Base-by-base conservation (phyloP, 1,140 invertebrate genomes). In the Melipona quadrifasciata region DNA sequence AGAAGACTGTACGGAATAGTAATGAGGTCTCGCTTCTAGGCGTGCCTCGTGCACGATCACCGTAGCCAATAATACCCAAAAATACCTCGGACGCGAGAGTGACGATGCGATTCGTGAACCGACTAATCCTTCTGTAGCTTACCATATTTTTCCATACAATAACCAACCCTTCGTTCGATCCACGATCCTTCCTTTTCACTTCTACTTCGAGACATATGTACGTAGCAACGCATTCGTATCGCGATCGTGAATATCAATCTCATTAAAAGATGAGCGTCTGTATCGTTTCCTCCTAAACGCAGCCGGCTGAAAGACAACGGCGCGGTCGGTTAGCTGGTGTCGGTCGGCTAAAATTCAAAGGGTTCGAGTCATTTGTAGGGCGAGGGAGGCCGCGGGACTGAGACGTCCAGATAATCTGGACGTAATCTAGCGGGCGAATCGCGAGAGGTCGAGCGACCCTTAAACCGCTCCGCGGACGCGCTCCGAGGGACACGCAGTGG, bases 111-210 rank as follows among this genome's bases (percentile, higher is more conserved):
- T 87, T 74, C 80, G 80, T 71, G 73, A 71, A 53, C 57, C 17
- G 83, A 88, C 89, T 90, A 90, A 90, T 90, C 89, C 89, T 80
- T 90, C 84, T 78, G 74, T 79, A 79, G 90, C 87, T 91, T 91
- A 89, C 86, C 91, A 91, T 91, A 91, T 91, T 91, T 91, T 91
- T 91, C 90, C 87, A 91, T 91, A 91, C 90, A 91, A 90, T 90
- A 89, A 87, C 58, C 71, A 86, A 87, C 77, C 76, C 76, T 72
- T 53, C 83, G 64, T 55, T 78, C 79, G 87, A 75, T 86, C 73
- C 61, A 31, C 55, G 55, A 55, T 68, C 65, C n/a, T 68, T 72
- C 55, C 73, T 82, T 21, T 68, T 61, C 64, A 65, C 24, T 86
- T 39, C 24, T 61, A 39, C 51, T 73, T 68, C 39, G 39, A 47